Evolutionary conservation across 2,797 vertebrate genomes (phyloP).

Genomic region (Furcifer pardalis): DNA sequence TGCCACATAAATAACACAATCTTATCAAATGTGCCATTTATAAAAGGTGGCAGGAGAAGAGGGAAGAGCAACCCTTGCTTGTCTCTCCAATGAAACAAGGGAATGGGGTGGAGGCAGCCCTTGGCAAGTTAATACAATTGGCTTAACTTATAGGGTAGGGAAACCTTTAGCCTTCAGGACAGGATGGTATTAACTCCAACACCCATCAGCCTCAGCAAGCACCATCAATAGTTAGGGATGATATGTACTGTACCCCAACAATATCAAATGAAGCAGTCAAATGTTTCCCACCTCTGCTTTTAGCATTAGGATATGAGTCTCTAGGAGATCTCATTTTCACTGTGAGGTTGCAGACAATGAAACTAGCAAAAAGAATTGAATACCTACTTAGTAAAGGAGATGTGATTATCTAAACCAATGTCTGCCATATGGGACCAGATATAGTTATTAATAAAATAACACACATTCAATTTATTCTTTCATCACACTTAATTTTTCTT

Average conservation of each 20-base stretch:
- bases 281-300: too few species aligned
- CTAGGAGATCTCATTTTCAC: conserved; percentile 6
- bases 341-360: accelerated
- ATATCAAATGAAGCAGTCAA: too few species aligned
- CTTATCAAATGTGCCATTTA: neutral
- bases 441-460: accelerated
- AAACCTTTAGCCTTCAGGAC: too few species aligned
- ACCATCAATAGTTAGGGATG: too few species aligned
- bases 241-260: too few species aligned
- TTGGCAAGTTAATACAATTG: neutral
- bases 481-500: accelerated
- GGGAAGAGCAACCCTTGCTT: neutral
- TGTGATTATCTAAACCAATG: accelerated
- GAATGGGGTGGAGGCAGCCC: neutral
- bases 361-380: neutral
- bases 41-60: neutral
- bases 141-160: neutral
- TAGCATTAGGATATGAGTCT: neutral
- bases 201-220: too few species aligned
- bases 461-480: conserved; percentile 8
- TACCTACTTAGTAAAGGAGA: accelerated
- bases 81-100: neutral
- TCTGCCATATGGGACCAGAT: neutral
- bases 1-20: neutral
- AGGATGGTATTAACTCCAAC: too few species aligned